Percentiles rank a stretch among this genome's conserved stretches.
Evolutionary conservation across 2,797 vertebrate species (phyloP).

Genomic region (Gouania willdenowi): DNA sequence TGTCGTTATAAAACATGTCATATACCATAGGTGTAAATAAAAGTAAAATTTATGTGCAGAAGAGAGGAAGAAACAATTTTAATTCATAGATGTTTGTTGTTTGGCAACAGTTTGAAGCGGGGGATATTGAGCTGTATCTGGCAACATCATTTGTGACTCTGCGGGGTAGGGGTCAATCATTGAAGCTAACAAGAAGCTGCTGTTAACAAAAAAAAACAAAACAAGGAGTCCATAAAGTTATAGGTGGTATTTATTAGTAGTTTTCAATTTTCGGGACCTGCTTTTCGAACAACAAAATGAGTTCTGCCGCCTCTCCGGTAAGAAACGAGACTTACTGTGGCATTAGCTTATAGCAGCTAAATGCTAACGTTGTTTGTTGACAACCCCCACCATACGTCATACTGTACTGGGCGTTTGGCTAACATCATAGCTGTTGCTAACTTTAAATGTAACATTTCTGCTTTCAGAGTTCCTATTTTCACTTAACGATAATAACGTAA

Average conservation of each 20-base stretch:
- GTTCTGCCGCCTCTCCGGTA: conserved; percentile 50
- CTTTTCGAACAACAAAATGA: conserved; percentile 38
- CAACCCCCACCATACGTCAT: neutral
- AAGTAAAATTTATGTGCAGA: too few relatives aligned
- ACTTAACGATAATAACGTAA: too few relatives aligned
- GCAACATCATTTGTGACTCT: too few relatives aligned
- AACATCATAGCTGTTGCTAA: neutral
- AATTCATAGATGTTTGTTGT: too few relatives aligned
- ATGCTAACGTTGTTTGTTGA: conserved; percentile 58
- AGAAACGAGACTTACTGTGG: conserved; percentile 9
- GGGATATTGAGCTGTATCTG: too few relatives aligned
- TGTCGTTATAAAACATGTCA: too few relatives aligned
- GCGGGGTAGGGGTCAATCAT: conserved; percentile 28
- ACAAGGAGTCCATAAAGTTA: conserved; percentile 47
- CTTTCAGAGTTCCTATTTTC: too few relatives aligned
- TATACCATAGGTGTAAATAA: too few relatives aligned
- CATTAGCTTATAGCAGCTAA: conserved; percentile 16
- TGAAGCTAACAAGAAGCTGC: conserved; percentile 29
- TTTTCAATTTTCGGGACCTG: neutral
- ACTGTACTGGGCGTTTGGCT: neutral
- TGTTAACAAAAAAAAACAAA: neutral
- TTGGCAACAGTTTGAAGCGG: too few relatives aligned
- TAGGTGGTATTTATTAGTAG: too few relatives aligned
- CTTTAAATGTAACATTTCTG: too few relatives aligned
- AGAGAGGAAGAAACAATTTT: too few relatives aligned